A percentile compares a stretch with the other conserved stretches of the same genome.
These are phyloP conservation scores for Cephus runcator DNA, from an alignment of 2,888 invertebrate species.

Conservation along the genomic window DNA sequence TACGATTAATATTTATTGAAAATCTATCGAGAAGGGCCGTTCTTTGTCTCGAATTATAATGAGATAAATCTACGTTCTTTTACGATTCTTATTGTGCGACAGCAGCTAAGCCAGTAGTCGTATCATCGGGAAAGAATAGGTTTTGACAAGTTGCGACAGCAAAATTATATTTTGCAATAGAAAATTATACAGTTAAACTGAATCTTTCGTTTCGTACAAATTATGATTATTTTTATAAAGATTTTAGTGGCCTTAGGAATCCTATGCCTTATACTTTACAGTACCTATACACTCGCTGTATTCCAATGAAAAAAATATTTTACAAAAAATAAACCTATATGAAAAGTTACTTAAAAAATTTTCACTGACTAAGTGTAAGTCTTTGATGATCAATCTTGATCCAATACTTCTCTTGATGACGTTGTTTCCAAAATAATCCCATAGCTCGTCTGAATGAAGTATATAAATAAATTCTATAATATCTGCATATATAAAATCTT, in stretches of 20 bases:
- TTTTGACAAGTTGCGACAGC: background rate
- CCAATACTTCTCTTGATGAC: constrained; percentile 29
- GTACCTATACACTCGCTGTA: background rate
- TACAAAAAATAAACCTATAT: background rate
- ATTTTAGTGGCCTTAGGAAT: constrained; percentile 21
- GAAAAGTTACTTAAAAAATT: background rate
- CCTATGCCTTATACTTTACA: constrained; percentile 19
- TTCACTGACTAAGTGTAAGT: background rate
- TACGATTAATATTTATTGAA: background rate
- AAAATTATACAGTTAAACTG: background rate
- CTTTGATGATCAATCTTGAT: constrained; percentile 23
- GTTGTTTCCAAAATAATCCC: constrained; percentile 30
- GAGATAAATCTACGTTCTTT: background rate
- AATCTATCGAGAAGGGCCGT: background rate
- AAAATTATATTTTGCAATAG: background rate
- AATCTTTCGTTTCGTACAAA: background rate
- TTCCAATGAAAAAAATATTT: background rate
- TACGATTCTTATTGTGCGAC: background rate
- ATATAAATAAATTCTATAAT: constrained; percentile 5
- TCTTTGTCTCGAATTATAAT: background rate
- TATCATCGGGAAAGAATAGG: background rate
- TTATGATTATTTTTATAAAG: constrained; percentile 7
- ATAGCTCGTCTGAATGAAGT: constrained; percentile 19
- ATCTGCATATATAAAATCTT: background rate
- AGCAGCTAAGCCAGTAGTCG: background rate